phyloP scores from a whole-genome alignment of 2,888 invertebrate genomes.

The Leptopilina syphax region DNA sequence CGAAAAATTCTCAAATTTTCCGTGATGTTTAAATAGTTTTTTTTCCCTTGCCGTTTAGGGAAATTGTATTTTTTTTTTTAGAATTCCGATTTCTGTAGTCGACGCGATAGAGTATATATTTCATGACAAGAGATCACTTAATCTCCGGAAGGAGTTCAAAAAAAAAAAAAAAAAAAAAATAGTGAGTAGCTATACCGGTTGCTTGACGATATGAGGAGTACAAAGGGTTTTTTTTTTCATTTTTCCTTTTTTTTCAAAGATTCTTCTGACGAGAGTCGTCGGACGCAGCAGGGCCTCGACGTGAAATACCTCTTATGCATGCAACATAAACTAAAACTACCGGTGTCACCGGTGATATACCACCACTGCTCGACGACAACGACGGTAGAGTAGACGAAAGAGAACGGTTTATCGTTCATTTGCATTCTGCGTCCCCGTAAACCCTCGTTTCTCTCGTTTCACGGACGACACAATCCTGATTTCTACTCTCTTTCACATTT shows the following conservation, averaged over 20 bases:
- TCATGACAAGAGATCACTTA: conserved; percentile 35
- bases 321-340: conserved; percentile 68
- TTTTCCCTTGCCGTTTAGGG: no score
- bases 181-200: not conserved
- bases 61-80: no score
- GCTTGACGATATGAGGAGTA: not conserved
- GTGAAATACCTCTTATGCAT: conserved; percentile 65
- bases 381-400: conserved; percentile 54
- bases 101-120: conserved; percentile 2
- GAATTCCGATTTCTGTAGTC: not conserved
- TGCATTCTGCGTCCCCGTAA: conserved; percentile 61
- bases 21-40: no score
- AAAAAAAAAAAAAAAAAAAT: not conserved
- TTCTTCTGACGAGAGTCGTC: conserved; percentile 54
- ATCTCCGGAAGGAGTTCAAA: conserved; percentile 39
- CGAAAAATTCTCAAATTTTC: no score
- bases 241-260: not conserved
- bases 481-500: conserved; percentile 39
- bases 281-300: conserved; percentile 56
- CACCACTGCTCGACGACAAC: conserved; percentile 59
- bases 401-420: conserved; percentile 68
- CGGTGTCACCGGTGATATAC: conserved; percentile 68
- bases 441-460: conserved; percentile 48
- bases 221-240: conserved; percentile 21
- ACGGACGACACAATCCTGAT: conserved; percentile 32